Evolutionary conservation across 37 sponge, comb jelly and placozoan genomes (phyloP).

Genomic region (Petrosia ficiformis): DNA sequence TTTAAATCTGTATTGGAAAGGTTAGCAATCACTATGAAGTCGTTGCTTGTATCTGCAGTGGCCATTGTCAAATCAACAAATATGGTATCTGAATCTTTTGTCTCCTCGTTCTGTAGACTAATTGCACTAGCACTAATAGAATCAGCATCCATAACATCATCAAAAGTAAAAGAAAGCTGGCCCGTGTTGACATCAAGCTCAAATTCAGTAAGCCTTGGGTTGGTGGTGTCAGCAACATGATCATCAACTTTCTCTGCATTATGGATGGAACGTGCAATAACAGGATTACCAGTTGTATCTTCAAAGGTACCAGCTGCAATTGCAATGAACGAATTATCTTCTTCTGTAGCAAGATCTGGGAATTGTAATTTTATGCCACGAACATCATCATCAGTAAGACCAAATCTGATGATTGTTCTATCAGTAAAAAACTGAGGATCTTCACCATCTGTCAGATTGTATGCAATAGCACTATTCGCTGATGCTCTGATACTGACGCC

Average conservation of each 20-base stretch:
- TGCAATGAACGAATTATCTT: slow-evolving; percentile 42
- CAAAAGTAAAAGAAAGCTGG: slow-evolving; percentile 62
- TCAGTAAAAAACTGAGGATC: slow-evolving; percentile 22
- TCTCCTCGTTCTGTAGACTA: slow-evolving; percentile 66
- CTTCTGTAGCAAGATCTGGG: slow-evolving; percentile 49
- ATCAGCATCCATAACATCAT: slow-evolving; percentile 74
- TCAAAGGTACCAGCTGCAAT: slow-evolving; percentile 34
- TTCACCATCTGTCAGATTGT: slow-evolving; percentile 57
- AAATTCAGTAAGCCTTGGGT: slow-evolving; percentile 57
- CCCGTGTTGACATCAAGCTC: slow-evolving; percentile 67
- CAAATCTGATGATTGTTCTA: slow-evolving; percentile 48
- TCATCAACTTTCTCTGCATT: slow-evolving; percentile 43
- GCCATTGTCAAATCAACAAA: slow-evolving; percentile 41
- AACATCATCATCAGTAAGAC: slow-evolving; percentile 70
- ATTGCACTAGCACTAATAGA: slow-evolving; percentile 43
- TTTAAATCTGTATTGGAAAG: slow-evolving; percentile 48
- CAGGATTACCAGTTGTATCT: slow-evolving; percentile 73
- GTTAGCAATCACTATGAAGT: slow-evolving; percentile 41
- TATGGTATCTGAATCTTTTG: slow-evolving; percentile 7
- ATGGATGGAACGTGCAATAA: slow-evolving; percentile 8
- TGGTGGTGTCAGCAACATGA: slow-evolving; percentile 58
- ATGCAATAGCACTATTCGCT: slow-evolving; percentile 17
- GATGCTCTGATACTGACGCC: slow-evolving; percentile 55
- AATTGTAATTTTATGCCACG: slow-evolving; percentile 63
- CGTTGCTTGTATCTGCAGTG: slow-evolving; percentile 24